A percentile compares a stretch with the other conserved stretches of the same genome.
Evolutionary conservation across 2,888 invertebrate species (phyloP).

Genomic region (Archips crataeganus): DNA sequence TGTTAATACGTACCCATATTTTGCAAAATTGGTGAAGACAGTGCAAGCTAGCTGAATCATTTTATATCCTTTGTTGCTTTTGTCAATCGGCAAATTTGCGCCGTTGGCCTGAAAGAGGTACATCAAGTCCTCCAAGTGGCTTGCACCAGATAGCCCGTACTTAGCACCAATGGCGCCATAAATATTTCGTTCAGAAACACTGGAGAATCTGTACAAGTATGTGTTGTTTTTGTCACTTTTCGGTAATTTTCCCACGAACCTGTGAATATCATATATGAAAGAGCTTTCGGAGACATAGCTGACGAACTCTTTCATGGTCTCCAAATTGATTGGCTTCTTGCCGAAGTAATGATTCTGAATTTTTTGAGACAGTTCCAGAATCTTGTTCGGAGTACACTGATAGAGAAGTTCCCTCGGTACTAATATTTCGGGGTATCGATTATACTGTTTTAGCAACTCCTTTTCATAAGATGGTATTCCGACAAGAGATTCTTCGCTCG

Average conservation of each 20-base stretch:
- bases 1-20: slow-evolving; percentile 34
- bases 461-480: slow-evolving; percentile 45
- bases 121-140: slow-evolving; percentile 67
- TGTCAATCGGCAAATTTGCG: slow-evolving; percentile 54
- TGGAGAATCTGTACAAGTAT: slow-evolving; percentile 61
- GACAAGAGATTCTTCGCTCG: slow-evolving; percentile 86
- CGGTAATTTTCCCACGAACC: slow-evolving; percentile 48
- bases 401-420: slow-evolving; percentile 59
- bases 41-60: slow-evolving; percentile 56
- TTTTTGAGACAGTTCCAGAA: slow-evolving; percentile 55
- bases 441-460: slow-evolving; percentile 46
- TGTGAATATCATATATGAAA: slow-evolving; percentile 53
- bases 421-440: slow-evolving; percentile 56
- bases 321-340: slow-evolving; percentile 47
- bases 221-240: slow-evolving; percentile 46
- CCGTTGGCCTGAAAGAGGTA: slow-evolving; percentile 63
- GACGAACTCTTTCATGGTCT: slow-evolving; percentile 54
- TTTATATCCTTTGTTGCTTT: slow-evolving; percentile 54
- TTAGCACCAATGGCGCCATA: slow-evolving; percentile 53
- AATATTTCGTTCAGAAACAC: slow-evolving; percentile 60
- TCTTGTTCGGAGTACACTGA: slow-evolving; percentile 47
- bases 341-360: slow-evolving; percentile 61
- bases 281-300: slow-evolving; percentile 49
- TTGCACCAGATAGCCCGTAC: slow-evolving; percentile 58
- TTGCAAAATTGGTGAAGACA: slow-evolving; percentile 43